Conservation (phyloP, 1,140 invertebrate genomes). For the Periplaneta americana region DNA sequence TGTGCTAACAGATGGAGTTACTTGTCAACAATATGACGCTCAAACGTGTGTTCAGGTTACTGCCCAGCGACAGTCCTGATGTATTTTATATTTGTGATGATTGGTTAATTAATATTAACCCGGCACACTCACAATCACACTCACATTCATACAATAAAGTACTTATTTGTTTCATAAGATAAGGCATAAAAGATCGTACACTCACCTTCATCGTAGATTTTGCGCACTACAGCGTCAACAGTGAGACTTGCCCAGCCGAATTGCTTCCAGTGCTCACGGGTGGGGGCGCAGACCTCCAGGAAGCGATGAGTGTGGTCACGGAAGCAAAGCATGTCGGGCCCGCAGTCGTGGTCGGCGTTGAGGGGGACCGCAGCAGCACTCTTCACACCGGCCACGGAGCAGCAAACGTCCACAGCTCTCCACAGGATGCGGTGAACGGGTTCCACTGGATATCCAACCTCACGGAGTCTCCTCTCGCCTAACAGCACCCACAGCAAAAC, state of each 20-base stretch:
- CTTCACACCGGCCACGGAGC: conserved; percentile 2
- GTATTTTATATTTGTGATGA: no score
- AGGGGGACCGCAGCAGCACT: conserved; percentile 4
- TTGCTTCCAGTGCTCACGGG: conserved; percentile 16
- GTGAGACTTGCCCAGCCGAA: conserved; percentile 19
- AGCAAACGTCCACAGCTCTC: background rate
- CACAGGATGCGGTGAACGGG: background rate
- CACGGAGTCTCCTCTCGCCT: background rate
- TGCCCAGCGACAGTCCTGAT: no score
- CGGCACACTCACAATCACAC: no score
- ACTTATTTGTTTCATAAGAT: no score
- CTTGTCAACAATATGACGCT: no score
- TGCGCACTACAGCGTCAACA: conserved; percentile 15
- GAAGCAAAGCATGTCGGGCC: conserved; percentile 3
- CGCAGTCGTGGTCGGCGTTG: conserved; percentile 2
- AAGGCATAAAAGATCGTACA: background rate
- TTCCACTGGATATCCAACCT: background rate
- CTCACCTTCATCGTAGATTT: conserved; percentile 17
- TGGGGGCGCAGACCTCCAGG: conserved; percentile 20
- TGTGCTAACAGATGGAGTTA: no score
- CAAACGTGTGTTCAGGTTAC: no score
- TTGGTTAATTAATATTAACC: no score
- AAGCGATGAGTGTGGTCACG: conserved; percentile 16
- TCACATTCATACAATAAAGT: no score
- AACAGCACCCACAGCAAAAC: conserved; percentile 10